These are phyloP conservation scores for Microctenopoma steveboyesi DNA, from an alignment of 2,797 vertebrate species.

Conservation along the genomic window DNA sequence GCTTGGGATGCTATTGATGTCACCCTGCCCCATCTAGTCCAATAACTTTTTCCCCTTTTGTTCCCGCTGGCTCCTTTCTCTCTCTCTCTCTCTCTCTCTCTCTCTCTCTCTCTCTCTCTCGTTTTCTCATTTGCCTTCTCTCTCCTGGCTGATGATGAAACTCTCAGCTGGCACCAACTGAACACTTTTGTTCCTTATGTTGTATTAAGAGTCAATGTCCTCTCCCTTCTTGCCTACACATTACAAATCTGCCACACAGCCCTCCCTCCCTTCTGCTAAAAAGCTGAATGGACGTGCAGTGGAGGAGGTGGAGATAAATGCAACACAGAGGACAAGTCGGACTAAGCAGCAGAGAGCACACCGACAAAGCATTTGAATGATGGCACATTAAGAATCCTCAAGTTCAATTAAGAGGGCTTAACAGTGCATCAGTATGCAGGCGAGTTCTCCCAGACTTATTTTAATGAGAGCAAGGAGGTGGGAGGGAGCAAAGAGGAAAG, in stretches of 20 bases:
- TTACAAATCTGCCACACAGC: constrained; percentile 59
- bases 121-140: constrained; percentile 17
- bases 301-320: constrained; percentile 63
- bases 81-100: constrained; percentile 28
- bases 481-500: constrained; percentile 56
- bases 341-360: constrained; percentile 62
- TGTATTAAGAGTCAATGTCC: constrained; percentile 59
- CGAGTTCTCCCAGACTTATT: constrained; percentile 50
- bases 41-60: constrained; percentile 62
- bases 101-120: constrained; percentile 29
- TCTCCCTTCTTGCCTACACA: constrained; percentile 47
- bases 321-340: constrained; percentile 57
- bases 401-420: constrained; percentile 76
- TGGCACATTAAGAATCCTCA: constrained; percentile 73
- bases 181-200: constrained; percentile 67
- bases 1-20: constrained; percentile 76
- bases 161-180: constrained; percentile 57
- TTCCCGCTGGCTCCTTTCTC: constrained; percentile 39
- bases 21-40: constrained; percentile 56
- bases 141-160: constrained; percentile 62
- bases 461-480: constrained; percentile 66
- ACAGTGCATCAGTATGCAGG: constrained; percentile 74
- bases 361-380: constrained; percentile 70
- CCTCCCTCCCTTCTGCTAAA: constrained; percentile 37
- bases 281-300: constrained; percentile 55